These are phyloP conservation scores for Psilanteris sp. DNA, from an alignment of 1,140 invertebrate genomes.

Conservation along the genomic window DNA sequence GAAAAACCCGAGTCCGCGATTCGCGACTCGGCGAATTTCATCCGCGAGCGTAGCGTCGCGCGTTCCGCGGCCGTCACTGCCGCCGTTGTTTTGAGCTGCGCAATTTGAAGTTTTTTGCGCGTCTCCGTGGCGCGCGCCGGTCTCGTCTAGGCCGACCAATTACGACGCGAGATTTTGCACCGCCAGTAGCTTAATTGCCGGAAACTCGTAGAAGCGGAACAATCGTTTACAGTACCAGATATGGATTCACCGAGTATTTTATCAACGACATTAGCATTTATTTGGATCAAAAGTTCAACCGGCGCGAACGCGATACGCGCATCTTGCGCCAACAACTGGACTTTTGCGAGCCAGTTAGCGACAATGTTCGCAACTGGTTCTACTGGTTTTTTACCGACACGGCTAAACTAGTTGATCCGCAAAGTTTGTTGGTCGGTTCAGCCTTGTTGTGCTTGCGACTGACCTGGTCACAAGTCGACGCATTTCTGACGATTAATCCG, in stretches of 20 bases:
- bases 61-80: too few relatives aligned
- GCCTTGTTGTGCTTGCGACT: not conserved
- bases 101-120: too few relatives aligned
- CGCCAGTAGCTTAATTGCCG: too few relatives aligned
- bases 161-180: too few relatives aligned
- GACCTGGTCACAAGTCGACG: slow-evolving; percentile 23
- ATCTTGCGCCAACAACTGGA: slow-evolving; percentile 18
- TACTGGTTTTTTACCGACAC: slow-evolving; percentile 35
- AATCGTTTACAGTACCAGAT: too few relatives aligned
- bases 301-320: not conserved
- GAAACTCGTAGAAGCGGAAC: too few relatives aligned
- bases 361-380: slow-evolving; percentile 38
- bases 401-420: not conserved
- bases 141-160: too few relatives aligned
- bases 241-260: too few relatives aligned
- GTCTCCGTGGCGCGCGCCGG: too few relatives aligned
- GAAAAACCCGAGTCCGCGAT: too few relatives aligned
- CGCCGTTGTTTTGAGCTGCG: too few relatives aligned
- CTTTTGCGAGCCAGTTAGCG: slow-evolving; percentile 24
- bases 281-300: slow-evolving; percentile 37
- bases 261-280: slow-evolving; percentile 5
- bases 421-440: not conserved
- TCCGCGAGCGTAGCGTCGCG: too few relatives aligned
- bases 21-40: not conserved
- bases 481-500: not conserved